Percentiles rank a stretch among this genome's conserved stretches.
phyloP scores from a whole-genome alignment of 2,797 vertebrate species.

The Chelmon rostratus region DNA sequence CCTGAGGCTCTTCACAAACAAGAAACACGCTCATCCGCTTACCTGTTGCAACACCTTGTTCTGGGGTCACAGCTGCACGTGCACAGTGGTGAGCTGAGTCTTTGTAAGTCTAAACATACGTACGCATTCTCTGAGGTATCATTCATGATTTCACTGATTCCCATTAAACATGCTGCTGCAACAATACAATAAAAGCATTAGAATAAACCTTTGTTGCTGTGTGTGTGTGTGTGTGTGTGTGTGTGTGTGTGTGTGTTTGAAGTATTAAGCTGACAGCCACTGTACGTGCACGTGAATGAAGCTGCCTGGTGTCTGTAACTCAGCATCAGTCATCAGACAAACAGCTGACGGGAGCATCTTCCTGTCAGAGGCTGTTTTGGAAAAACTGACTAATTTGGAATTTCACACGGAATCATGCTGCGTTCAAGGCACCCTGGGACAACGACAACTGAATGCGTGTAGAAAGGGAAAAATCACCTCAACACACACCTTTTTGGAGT shows the following conservation, averaged over 20 bases:
- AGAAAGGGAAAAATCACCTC: not conserved
- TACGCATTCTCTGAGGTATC: not conserved
- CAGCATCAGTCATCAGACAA: not conserved
- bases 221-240: too few species aligned
- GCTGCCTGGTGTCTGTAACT: not conserved
- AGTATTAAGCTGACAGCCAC: too few species aligned
- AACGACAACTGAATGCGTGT: not conserved
- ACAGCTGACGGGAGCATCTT: not conserved
- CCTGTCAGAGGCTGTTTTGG: constrained; percentile 5
- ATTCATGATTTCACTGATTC: too few species aligned
- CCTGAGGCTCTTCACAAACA: constrained; percentile 11
- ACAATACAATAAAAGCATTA: not conserved
- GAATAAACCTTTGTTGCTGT: not conserved
- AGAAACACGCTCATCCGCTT: not conserved
- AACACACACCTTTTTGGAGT: not conserved
- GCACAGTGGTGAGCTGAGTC: not conserved
- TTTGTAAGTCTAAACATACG: not conserved
- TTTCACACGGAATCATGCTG: not conserved
- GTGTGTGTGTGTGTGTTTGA: too few species aligned
- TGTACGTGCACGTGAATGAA: too few species aligned
- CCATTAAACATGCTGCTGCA: not conserved
- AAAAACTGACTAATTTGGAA: not conserved
- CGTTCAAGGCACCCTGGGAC: constrained; percentile 13
- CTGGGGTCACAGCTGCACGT: not conserved
- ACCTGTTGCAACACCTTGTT: not conserved